Conservation (phyloP, 2,113 vertebrate genomes). For the Corydoras maculifer region DNA sequence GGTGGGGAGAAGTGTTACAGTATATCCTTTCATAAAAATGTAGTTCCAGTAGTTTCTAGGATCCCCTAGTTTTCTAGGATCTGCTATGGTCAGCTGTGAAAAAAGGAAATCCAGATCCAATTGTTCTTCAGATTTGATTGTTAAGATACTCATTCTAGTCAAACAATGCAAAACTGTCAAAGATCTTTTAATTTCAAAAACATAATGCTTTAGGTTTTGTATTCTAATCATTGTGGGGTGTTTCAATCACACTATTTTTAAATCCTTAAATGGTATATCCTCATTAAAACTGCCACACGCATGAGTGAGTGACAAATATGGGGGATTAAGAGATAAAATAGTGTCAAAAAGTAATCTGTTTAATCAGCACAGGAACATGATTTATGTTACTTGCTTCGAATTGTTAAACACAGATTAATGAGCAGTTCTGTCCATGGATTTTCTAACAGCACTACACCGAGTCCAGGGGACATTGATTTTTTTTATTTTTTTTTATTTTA, state of each 20-base stretch:
- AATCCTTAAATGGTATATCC: background rate
- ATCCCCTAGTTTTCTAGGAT: no score
- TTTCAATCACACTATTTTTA: background rate
- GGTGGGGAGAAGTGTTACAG: no score
- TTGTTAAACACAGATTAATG: conserved; percentile 35
- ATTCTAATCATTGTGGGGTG: background rate
- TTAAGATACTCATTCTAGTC: no score
- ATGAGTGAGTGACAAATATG: conserved; percentile 9
- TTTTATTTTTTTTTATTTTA: background rate
- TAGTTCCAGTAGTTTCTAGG: no score
- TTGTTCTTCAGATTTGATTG: no score
- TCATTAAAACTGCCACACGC: background rate
- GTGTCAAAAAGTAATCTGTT: conserved; percentile 3
- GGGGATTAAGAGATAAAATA: conserved; percentile 12
- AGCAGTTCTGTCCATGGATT: background rate
- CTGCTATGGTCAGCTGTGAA: no score
- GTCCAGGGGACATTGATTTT: background rate
- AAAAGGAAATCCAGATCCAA: no score
- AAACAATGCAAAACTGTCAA: no score
- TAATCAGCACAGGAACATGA: conserved; percentile 12
- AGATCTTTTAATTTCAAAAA: no score
- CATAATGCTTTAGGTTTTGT: background rate
- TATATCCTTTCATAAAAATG: no score
- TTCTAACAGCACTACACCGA: conserved; percentile 3
- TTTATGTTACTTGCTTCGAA: conserved; percentile 22